Evolutionary conservation across 2,888 invertebrate genomes (phyloP), one percentile per base, ranked within the genome.

Genomic region (Empis stercorea): DNA sequence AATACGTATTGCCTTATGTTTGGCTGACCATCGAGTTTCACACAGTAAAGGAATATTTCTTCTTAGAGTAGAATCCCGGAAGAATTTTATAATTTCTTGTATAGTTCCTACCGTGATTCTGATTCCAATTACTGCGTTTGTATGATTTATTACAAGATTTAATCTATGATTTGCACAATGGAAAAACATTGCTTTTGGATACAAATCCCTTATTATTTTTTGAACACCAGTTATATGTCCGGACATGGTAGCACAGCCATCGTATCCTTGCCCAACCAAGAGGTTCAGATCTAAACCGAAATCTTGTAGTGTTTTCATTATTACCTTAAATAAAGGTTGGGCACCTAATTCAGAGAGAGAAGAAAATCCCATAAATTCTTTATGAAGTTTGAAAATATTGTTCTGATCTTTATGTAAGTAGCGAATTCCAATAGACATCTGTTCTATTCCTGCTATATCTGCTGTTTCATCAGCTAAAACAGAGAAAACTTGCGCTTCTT

Each of bases 331-430:
- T 45, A 60, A 56, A 20, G 54, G 46, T 50, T 49, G 37, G 16
- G 58, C 57, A 55, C 57, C 52, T 43, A 54, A 44, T 43, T 37
- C 55, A 47, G 52, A 46, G 23, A 59, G 51, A 39, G 54, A 51
- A 38, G 56, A 48, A 54, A 57, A 60, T 39, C 59, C 56, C 6
- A 60, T 38, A 54, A 60, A 60, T 47, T 55, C 54, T 54, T 61
- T 55, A 37, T 49, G 45, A 38, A 60, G 23, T 32, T 20, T 20
- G 20, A n/a, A n/a, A n/a, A n/a, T n/a, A n/a, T n/a, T n/a, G n/a
- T n/a, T n/a, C n/a, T n/a, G 20, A 5, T 3, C 20, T 20, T 20
- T 3, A 20, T 20, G 20, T 20, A 20, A 20, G 20, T 20, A 32
- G 10, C 32, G 10, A 32, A 32, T 13, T 13, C 9, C 32, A 10